Base-by-base conservation (phyloP, 1,140 invertebrate species). In the Zaprionus taronus region DNA sequence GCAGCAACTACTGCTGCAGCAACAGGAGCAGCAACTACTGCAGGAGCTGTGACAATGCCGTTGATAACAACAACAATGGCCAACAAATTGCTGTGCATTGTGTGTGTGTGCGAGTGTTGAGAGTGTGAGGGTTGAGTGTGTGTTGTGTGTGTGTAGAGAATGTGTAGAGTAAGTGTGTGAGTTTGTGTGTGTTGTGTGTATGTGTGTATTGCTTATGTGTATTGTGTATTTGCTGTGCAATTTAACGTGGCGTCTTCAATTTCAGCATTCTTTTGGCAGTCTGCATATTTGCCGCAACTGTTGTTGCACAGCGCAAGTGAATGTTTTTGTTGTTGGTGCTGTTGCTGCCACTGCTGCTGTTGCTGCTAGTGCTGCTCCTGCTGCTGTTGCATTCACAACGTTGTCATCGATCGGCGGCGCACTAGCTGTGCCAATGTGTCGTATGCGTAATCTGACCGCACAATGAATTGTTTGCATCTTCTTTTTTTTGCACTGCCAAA, bases 251-350 rank as follows among this genome's bases (percentile, higher is more conserved):
- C 81, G 64, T 89, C 81, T 89, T 90, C 85, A 89, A 89, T 89
- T 89, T 90, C 81, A 82, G 79, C 85, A 89, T 89, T 89, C 85
- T 89, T 89, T 72, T 71, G 74, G 62, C 53, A 72, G 82, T 85
- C 82, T 90, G 84, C 84, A 89, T 81, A 81, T 70, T 83, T 85
- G 68, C 56, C 53, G 55, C 61, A 26, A 44, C 55, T 41, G 60
- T 31, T 31, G 38, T 41, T 28, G 38, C 14, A 15, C 17, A 28
- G 28, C 26, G 41, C 28, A 24, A 60, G 14, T 38, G 14, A 28
- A 6, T 38, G 24, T 62, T 34, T 51, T 24, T 62, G 49, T 61
- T 68, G 60, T 17, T 53, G 49, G 0, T 55, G 47, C 72, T 60
- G 68, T 34, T 72, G 72, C 47, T 68, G 81, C 63, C 3, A 44